Evolutionary conservation across 2,797 vertebrate species (phyloP).

Genomic region (Myiotriccus ornatus): DNA sequence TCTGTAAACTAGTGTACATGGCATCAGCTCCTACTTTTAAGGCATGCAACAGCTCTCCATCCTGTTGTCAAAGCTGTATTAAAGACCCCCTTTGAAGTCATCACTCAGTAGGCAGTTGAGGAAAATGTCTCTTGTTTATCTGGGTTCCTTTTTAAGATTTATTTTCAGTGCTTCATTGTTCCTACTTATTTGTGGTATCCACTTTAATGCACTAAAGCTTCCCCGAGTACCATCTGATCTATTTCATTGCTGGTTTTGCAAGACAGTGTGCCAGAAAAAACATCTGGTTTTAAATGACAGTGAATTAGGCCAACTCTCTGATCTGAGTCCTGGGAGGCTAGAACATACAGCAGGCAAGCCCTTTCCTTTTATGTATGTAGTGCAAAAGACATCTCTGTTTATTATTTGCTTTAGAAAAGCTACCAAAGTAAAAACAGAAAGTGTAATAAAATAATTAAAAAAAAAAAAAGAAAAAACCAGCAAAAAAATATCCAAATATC

Average conservation of each 20-base stretch:
- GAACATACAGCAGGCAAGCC: neutral
- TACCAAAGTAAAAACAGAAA: conserved; percentile 30
- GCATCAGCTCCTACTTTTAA: neutral
- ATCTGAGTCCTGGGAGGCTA: conserved; percentile 28
- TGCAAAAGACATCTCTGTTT: conserved; percentile 21
- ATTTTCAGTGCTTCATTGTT: conserved; percentile 37
- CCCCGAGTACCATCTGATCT: conserved; percentile 12
- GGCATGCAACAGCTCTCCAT: neutral
- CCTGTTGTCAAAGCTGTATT: neutral
- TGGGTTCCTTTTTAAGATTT: neutral
- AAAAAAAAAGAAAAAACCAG: fast-evolving
- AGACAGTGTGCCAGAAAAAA: conserved; percentile 37
- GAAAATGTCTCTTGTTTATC: conserved; percentile 22
- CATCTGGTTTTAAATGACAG: conserved; percentile 56
- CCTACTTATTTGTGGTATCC: neutral
- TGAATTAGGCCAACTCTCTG: conserved; percentile 32
- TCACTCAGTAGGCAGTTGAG: neutral
- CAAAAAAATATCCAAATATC: neutral
- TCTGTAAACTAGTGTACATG: neutral
- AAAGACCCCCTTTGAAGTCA: conserved; percentile 19
- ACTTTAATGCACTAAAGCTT: conserved; percentile 24
- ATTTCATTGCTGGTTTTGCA: conserved; percentile 42
- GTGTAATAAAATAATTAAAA: neutral
- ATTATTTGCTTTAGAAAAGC: conserved; percentile 27
- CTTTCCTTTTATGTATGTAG: neutral